Conservation (phyloP, 2,797 vertebrate genomes). For the Lophotriccus pileatus region DNA sequence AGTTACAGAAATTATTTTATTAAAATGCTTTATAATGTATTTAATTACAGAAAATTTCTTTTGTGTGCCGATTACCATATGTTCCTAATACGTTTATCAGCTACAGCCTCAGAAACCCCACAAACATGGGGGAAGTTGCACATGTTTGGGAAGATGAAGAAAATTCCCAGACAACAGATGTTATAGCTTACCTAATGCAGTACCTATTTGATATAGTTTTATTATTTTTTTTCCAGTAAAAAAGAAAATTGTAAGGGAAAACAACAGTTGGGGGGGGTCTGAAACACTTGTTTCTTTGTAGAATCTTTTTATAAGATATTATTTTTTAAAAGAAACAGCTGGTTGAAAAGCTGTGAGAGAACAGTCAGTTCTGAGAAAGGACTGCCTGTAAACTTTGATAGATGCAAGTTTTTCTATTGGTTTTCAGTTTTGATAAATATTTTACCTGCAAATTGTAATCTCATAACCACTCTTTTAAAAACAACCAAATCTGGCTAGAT, state of each 20-base stretch:
- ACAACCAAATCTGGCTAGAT: slow-evolving; percentile 12
- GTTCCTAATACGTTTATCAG: slow-evolving; percentile 61
- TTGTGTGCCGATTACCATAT: slow-evolving; percentile 68
- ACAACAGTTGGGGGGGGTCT: slow-evolving; percentile 24
- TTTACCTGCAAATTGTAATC: slow-evolving; percentile 53
- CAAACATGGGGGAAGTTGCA: slow-evolving; percentile 64
- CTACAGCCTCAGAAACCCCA: slow-evolving; percentile 62
- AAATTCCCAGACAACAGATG: slow-evolving; percentile 68
- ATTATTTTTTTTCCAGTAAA: slow-evolving; percentile 65
- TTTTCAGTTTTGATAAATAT: slow-evolving; percentile 65
- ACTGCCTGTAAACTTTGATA: slow-evolving; percentile 65
- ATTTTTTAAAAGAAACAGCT: slow-evolving; percentile 73
- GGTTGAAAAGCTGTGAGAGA: slow-evolving; percentile 75
- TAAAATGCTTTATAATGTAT: slow-evolving; percentile 77
- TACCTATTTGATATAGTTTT: slow-evolving; percentile 70
- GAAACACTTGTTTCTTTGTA: slow-evolving; percentile 65
- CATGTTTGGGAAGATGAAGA: slow-evolving; percentile 67
- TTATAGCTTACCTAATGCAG: slow-evolving; percentile 72
- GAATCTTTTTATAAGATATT: slow-evolving; percentile 67
- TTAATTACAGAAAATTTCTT: slow-evolving; percentile 71
- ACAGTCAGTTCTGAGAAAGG: slow-evolving; percentile 42
- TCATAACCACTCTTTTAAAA: slow-evolving; percentile 70
- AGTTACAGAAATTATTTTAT: slow-evolving; percentile 78
- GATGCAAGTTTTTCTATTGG: slow-evolving; percentile 62
- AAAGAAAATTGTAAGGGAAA: slow-evolving; percentile 60